Evolutionary conservation across 2,113 vertebrate genomes (phyloP), one percentile per base, ranked within the genome.

Genomic region (Phylloscopus whistleri): DNA sequence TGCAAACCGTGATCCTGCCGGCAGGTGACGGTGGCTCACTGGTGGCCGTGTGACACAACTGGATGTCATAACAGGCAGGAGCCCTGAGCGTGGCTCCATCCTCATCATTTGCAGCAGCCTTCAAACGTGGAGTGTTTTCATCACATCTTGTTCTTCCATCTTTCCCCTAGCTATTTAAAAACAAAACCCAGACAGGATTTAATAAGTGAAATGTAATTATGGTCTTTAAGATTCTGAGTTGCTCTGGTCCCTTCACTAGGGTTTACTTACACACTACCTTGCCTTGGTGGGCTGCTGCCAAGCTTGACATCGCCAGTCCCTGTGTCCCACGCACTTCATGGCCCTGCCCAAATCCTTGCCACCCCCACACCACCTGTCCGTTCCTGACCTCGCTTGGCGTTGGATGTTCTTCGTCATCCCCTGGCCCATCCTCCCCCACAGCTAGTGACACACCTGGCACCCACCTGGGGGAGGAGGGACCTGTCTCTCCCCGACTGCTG

Each of bases 311-410:
- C 0, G 1, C 39, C 16, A 3, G 1, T 89, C 78, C 62, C 91
- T 8, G 2, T 20, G 22, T 95, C 76, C 93, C 84, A 86, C 20
- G 2, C 10, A 2, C 3, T 79, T 46, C 2, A 0, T 75, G 59
- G 90, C 89, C 93, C 86, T 87, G 89, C 91, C 87, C 70, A 79
- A 60, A 84, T 87, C 70, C 58, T 67, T 4, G 1, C 74, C 46
- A 0, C 78, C 49, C n/a, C 73, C 21, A 0, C 7, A 2, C 35
- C 7, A 8, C 56, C 77, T 93, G 87, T 33, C 56, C 2, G 7
- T 1, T 3, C 89, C 56, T 93, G 81, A 87, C 73, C 90, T 74
- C 3, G 4, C 64, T 70, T 0, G 0, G 35, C 0, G 0, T 64
- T 30, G 16, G 63, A 72, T 11, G 7, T 80, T 78, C 90, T 95